phyloP scores from a whole-genome alignment of 2,888 invertebrate genomes.

The Diabrotica balteata region DNA sequence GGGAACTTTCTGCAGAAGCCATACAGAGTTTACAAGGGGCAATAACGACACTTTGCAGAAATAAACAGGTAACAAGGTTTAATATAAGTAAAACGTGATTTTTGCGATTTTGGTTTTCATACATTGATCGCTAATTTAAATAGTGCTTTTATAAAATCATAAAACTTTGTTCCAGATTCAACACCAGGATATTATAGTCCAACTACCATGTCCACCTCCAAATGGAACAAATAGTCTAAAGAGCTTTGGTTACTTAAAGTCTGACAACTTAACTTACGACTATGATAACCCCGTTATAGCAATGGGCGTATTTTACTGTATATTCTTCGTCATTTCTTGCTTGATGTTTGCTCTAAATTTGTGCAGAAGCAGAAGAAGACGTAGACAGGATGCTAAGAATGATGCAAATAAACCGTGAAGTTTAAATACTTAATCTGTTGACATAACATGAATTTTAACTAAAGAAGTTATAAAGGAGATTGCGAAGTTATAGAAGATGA shows the following conservation, averaged over 20 bases:
- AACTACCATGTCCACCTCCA: conserved; percentile 80
- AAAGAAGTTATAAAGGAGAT: too few relatives aligned
- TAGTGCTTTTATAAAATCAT: too few relatives aligned
- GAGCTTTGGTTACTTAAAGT: conserved; percentile 62
- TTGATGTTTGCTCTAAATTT: conserved; percentile 63
- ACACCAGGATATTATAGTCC: conserved; percentile 86
- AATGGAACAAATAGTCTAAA: conserved; percentile 77
- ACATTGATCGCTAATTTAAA: too few relatives aligned
- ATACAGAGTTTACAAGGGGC: conserved; percentile 62
- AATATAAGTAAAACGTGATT: not conserved
- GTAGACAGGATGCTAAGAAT: conserved; percentile 62
- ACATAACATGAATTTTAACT: too few relatives aligned
- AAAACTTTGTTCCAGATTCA: conserved; percentile 68
- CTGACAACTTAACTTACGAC: conserved; percentile 64
- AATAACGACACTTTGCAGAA: conserved; percentile 68
- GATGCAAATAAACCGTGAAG: conserved; percentile 68
- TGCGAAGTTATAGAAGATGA: too few relatives aligned
- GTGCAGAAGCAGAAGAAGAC: conserved; percentile 47
- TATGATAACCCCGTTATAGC: conserved; percentile 67
- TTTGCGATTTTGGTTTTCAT: not conserved
- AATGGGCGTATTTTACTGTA: conserved; percentile 68
- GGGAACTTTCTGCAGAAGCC: conserved; percentile 72
- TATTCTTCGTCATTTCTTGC: conserved; percentile 69
- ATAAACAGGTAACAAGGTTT: conserved; percentile 69
- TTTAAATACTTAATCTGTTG: too few relatives aligned